phyloP scores from a whole-genome alignment of 2,113 vertebrate species.

The Pan paniscus region DNA sequence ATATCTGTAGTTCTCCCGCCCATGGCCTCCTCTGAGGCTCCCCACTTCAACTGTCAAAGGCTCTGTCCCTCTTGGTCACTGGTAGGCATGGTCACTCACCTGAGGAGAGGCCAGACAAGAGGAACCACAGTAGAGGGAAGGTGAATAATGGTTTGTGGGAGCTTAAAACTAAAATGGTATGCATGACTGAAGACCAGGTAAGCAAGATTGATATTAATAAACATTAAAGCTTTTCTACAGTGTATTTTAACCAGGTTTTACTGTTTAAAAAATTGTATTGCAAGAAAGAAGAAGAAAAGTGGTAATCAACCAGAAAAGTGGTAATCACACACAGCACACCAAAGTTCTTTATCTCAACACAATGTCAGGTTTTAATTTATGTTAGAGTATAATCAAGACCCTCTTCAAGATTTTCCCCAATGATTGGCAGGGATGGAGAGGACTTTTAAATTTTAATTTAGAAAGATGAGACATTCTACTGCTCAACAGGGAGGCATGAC shows the following conservation, averaged over 20 bases:
- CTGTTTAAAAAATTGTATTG: neutral
- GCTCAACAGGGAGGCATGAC: neutral
- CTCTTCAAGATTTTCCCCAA: neutral
- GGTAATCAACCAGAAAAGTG: neutral
- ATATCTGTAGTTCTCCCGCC: neutral
- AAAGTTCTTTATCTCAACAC: neutral
- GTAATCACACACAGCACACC: neutral
- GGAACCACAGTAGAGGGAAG: neutral
- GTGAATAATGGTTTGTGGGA: neutral
- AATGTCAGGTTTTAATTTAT: neutral
- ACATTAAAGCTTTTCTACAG: neutral
- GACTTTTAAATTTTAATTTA: neutral
- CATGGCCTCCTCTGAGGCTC: neutral
- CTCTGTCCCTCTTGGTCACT: neutral
- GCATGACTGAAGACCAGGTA: neutral
- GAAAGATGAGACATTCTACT: neutral
- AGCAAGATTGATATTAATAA: neutral
- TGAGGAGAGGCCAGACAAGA: neutral
- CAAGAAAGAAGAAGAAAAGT: neutral
- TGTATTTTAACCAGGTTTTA: too few relatives aligned
- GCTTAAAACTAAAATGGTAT: neutral
- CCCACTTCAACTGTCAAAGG: neutral
- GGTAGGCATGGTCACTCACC: neutral
- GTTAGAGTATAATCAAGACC: neutral
- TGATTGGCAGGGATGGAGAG: neutral